phyloP scores from a whole-genome alignment of 1,140 invertebrate species.

The Dinoponera quadriceps region DNA sequence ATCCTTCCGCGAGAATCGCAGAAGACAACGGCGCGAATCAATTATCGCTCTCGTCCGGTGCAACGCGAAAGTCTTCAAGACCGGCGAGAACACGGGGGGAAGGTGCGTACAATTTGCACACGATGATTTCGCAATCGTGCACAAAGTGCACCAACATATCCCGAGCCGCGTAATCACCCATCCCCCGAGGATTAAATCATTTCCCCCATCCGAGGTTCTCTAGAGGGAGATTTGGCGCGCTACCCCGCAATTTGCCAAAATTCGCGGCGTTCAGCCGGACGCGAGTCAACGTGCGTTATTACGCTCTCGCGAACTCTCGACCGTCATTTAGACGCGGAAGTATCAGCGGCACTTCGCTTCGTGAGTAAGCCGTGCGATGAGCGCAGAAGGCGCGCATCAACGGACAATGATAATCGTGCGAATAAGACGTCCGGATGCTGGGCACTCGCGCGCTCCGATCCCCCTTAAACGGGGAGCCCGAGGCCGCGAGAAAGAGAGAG shows the following conservation, averaged over 20 bases:
- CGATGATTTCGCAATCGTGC: neutral
- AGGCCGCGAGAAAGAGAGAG: neutral
- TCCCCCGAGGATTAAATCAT: conserved; percentile 15
- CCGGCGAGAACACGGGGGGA: neutral
- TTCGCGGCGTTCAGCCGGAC: neutral
- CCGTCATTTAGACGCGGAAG: conserved; percentile 35
- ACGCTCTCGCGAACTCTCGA: neutral
- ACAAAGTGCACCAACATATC: neutral
- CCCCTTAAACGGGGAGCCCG: conserved; percentile 39
- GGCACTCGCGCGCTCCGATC: conserved; percentile 61
- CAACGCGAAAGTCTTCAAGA: neutral
- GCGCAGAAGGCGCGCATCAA: conserved; percentile 64
- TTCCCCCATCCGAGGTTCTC: neutral
- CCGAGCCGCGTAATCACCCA: neutral
- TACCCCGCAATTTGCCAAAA: conserved; percentile 38
- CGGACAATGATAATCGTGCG: conserved; percentile 79
- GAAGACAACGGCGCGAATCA: conserved; percentile 29
- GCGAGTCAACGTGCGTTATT: conserved; percentile 8
- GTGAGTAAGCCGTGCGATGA: conserved; percentile 49
- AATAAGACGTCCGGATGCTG: conserved; percentile 79
- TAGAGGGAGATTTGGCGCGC: neutral
- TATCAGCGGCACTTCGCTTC: conserved; percentile 49
- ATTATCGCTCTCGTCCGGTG: conserved; percentile 19
- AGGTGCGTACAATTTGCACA: neutral
- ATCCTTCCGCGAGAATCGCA: conserved; percentile 28